Conservation (phyloP, 2,888 invertebrate genomes). For the Steinernema hermaphroditum region DNA sequence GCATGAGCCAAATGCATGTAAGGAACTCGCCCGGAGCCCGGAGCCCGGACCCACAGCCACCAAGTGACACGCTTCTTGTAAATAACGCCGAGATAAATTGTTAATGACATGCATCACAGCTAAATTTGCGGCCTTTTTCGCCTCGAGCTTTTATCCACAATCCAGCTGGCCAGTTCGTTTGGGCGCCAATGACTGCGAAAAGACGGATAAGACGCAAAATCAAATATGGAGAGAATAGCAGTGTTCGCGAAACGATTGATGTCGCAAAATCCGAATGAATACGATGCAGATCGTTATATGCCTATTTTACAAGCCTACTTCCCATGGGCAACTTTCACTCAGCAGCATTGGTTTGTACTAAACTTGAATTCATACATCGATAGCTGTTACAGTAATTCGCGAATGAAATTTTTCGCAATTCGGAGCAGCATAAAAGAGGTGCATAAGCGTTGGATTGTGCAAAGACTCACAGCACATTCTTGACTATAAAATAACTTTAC, state of each 20-base stretch:
- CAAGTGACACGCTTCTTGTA: constrained; percentile 26
- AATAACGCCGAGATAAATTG: constrained; percentile 26
- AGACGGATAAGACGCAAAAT: constrained; percentile 9
- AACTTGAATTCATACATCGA: too few relatives aligned
- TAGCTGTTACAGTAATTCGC: too few relatives aligned
- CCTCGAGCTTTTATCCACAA: neutral
- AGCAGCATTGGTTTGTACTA: neutral
- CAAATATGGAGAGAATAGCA: neutral
- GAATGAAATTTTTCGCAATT: too few relatives aligned
- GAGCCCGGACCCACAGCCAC: neutral
- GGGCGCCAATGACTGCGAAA: neutral
- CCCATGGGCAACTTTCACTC: constrained; percentile 8
- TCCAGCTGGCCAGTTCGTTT: neutral
- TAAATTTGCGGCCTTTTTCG: constrained; percentile 10
- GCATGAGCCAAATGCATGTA: neutral
- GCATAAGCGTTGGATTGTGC: too few relatives aligned
- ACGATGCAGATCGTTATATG: neutral
- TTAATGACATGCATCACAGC: constrained; percentile 30
- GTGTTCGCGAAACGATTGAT: neutral
- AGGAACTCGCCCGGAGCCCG: neutral
- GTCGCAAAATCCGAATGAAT: neutral
- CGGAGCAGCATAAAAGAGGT: too few relatives aligned
- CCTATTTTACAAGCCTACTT: neutral
- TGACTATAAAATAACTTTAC: too few relatives aligned
- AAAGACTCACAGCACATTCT: too few relatives aligned